phyloP scores from a whole-genome alignment of 2,888 invertebrate species.

The Periphyllus acericola region DNA sequence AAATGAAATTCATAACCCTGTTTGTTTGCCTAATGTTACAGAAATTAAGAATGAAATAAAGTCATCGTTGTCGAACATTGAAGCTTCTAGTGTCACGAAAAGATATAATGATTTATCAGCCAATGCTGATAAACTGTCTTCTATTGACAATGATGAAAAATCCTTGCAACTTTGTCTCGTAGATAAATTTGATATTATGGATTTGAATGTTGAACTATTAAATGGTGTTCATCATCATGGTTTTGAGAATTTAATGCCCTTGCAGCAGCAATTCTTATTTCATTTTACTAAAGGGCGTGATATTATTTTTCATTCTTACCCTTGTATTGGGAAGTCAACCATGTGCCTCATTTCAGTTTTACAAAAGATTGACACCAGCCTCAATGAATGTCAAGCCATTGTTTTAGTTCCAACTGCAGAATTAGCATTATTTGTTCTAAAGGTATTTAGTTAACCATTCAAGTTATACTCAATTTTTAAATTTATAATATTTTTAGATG shows the following conservation, averaged over 20 bases:
- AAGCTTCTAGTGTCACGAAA: neutral
- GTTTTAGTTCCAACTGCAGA: slow-evolving; percentile 52
- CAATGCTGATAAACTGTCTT: neutral
- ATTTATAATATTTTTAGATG: slow-evolving; percentile 7
- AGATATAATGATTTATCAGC: neutral
- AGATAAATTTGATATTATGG: neutral
- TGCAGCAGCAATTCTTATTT: slow-evolving; percentile 4
- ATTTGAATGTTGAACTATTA: slow-evolving; percentile 24
- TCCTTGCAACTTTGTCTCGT: neutral
- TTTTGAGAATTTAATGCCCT: neutral
- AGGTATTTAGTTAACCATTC: neutral
- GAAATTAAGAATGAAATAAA: neutral
- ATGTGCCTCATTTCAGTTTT: slow-evolving; percentile 47
- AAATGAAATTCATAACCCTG: neutral
- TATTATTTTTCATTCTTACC: slow-evolving; percentile 44
- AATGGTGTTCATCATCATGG: slow-evolving; percentile 46
- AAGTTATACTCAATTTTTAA: neutral
- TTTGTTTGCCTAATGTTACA: neutral
- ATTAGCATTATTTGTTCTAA: slow-evolving; percentile 41
- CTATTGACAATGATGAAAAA: neutral
- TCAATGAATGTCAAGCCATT: slow-evolving; percentile 54
- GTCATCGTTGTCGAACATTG: neutral
- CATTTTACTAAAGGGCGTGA: slow-evolving; percentile 34
- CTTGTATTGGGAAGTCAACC: slow-evolving; percentile 41
- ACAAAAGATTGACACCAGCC: slow-evolving; percentile 37